Evolutionary conservation across 2,888 invertebrate species (phyloP), one percentile per base, ranked within the genome.

Genomic region (Smittia aterrima): DNA sequence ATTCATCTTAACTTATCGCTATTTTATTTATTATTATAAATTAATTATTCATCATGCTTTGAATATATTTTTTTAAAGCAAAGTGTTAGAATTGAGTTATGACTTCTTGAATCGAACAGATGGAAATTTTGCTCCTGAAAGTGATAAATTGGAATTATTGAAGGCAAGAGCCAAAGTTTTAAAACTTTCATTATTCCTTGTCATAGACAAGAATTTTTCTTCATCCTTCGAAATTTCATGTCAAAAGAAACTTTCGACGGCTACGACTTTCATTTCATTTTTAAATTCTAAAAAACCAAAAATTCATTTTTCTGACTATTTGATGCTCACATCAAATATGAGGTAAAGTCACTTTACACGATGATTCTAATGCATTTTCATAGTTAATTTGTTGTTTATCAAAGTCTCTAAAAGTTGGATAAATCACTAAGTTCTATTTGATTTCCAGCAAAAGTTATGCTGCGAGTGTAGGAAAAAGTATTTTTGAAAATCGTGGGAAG

Each of bases 31-130:
- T 47, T 47, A 47, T 47, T 2, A 47, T 47, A 47, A 47, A 47
- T 47, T 47, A 47, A 11, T 47, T 11, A 16, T 47, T 47, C 2
- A 47, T 47, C 38, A 38, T 38, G 38, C 38, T 38, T 38, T 38
- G 38, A 7, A n/a, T n/a, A 11, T 38, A 38, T n/a, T n/a, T n/a
- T 13, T 47, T 47, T 47, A 47, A 47, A 47, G 47, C 47, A 47
- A 47, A 16, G 47, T 4, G 11, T 47, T 47, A 47, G 47, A 16
- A 47, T 47, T n/a, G 47, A 47, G 47, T 47, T n/a, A 47, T n/a
- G 47, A 47, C 47, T 47, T n/a, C 47, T 47, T 6, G 47, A 47
- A 47, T n/a, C 47, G 47, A 47, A 47, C 47, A 32, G 32, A 32
- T 32, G 3, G 32, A 32, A 32, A 32, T 32, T 32, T 32, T 3